Evolutionary conservation across 2,113 vertebrate species (phyloP).

Genomic region (Pomatorhinus ruficollis): DNA sequence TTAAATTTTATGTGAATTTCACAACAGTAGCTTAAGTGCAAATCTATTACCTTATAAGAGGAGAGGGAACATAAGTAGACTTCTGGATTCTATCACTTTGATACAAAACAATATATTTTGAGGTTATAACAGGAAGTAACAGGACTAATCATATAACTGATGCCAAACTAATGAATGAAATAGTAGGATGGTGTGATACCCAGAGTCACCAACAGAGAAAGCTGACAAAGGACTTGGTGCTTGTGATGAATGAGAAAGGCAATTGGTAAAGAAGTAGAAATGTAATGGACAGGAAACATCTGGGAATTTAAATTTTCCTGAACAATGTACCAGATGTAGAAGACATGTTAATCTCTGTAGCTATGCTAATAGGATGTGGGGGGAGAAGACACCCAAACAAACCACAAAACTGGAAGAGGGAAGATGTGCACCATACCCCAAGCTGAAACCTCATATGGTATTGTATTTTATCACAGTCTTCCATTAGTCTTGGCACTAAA

Average conservation of each 20-base stretch:
- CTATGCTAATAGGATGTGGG: not conserved
- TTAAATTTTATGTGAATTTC: not conserved
- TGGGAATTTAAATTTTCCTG: not conserved
- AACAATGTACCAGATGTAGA: not conserved
- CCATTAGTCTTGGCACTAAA: not conserved
- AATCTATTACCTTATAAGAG: not conserved
- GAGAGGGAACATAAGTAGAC: not conserved
- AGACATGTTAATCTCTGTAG: not conserved
- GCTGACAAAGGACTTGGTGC: not conserved
- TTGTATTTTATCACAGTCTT: not conserved
- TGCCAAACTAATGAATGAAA: not conserved
- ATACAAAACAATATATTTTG: not conserved
- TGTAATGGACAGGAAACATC: not conserved
- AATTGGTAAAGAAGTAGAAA: not conserved
- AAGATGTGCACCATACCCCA: not conserved
- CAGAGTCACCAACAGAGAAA: not conserved
- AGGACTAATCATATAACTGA: not conserved
- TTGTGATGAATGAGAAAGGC: not conserved
- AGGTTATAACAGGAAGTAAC: not conserved
- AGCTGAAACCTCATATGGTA: not conserved
- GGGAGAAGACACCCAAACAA: not conserved
- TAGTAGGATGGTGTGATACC: not conserved
- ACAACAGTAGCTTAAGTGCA: not conserved
- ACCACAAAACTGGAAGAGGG: not conserved
- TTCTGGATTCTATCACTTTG: not conserved